Base-by-base conservation (phyloP, 1,140 invertebrate species). In the Drosophila pachea region DNA sequence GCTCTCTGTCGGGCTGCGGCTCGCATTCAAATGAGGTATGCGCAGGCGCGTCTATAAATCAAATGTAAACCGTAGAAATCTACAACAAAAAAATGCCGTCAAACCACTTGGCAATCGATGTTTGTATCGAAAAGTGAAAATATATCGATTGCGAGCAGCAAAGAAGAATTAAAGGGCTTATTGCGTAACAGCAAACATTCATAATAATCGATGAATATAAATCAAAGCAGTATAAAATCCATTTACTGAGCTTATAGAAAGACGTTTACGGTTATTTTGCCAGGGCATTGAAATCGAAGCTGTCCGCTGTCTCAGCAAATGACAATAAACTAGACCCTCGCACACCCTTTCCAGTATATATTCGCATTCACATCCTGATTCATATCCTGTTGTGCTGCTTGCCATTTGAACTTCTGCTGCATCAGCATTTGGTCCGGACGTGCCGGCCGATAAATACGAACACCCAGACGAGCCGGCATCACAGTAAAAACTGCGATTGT, bases 71-170 rank as follows among this genome's bases (percentile, higher is more conserved):
- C 70, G 38, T 59, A 56, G 61, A 33, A 49, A 33, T 38, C 68
- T 53, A 68, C 55, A 68, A 73, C 55, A 59, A 73, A 3, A 76
- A 78, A 78, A 78, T 77, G 75, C 31, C 12, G 75, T 77, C 65
- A 53, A 68, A 48, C 65, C 55, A 77, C 50, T 77, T 69, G 55
- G 38, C 54, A 59, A 69, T 73, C 59, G 74, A 64, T 52, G 36
- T 16, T 74, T 49, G 33, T 33, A 45, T 29, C 36, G n/a, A 48
- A 52, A 45, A 32, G 52, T 8, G 29, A 31, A 31, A 31, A 48
- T 31, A 16, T 31, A 48, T 48, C 22, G 9, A 31, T 48, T 0
- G 42, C 14, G 16, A 16, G 38, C 16, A 11, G 8, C 22, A 16
- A 22, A 8, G 22, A 22, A 22, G 22, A 22, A 22, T 22, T 22